Percentiles rank a stretch among this genome's conserved stretches.
These are phyloP conservation scores for Mastomys natalensis DNA, from an alignment of 2,113 vertebrate species.

Conservation along the genomic window DNA sequence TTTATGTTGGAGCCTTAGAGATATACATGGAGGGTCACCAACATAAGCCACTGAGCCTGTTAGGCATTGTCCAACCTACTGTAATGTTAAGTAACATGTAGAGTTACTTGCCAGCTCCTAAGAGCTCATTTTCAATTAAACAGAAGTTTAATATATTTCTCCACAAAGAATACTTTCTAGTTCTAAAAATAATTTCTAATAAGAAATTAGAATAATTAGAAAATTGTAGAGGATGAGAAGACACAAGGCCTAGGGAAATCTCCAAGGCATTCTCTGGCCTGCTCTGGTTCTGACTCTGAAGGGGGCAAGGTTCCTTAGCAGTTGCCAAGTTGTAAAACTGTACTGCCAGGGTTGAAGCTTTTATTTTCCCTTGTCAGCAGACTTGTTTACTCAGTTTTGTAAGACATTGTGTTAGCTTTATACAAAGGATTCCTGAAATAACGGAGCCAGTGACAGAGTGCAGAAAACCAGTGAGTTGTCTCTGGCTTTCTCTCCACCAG, in stretches of 20 bases:
- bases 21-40: not conserved
- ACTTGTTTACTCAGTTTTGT: not conserved
- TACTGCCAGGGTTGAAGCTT: not conserved
- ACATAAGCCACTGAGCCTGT: not conserved
- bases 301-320: not conserved
- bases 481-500: not conserved
- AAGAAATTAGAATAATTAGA: constrained; percentile 15
- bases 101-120: not conserved
- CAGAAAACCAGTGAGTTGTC: not conserved
- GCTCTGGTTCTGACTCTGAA: not conserved
- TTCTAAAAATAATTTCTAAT: constrained; percentile 4
- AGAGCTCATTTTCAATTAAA: constrained; percentile 22
- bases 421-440: not conserved
- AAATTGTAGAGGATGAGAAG: not conserved
- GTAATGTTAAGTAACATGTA: not conserved
- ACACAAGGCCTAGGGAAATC: not conserved
- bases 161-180: not conserved
- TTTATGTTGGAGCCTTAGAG: constrained; percentile 36
- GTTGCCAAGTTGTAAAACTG: constrained; percentile 29
- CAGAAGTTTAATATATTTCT: not conserved
- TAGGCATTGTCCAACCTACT: not conserved
- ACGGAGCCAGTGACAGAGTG: not conserved
- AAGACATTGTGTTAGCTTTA: not conserved
- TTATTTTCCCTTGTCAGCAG: not conserved
- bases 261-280: not conserved